phyloP scores from a whole-genome alignment of 1,140 invertebrate genomes.

The Bombus confusus region DNA sequence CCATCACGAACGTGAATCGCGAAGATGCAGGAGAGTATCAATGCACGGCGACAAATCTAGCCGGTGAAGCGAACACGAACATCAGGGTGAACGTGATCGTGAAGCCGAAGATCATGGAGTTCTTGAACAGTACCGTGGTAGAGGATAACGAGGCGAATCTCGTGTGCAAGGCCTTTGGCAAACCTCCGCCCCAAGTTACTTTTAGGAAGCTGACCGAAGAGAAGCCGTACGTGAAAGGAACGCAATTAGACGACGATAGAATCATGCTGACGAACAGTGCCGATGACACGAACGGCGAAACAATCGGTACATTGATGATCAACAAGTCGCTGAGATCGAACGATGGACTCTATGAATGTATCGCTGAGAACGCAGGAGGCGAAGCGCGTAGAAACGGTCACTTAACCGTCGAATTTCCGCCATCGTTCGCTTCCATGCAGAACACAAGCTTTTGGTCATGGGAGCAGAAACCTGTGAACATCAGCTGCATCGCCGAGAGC shows the following conservation, averaged over 20 bases:
- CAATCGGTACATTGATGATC: constrained; percentile 86
- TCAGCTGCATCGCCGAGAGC: constrained; percentile 93
- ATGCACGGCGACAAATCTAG: constrained; percentile 92
- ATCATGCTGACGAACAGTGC: constrained; percentile 84
- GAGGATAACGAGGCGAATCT: constrained; percentile 86
- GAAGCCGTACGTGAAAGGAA: constrained; percentile 84
- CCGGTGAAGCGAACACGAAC: constrained; percentile 86
- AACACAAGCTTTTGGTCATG: constrained; percentile 90
- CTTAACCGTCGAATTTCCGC: constrained; percentile 91
- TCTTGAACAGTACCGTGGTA: constrained; percentile 88
- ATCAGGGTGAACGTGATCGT: constrained; percentile 87
- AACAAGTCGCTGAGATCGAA: constrained; percentile 83
- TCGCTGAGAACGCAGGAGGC: constrained; percentile 91
- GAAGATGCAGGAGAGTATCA: constrained; percentile 91
- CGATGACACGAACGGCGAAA: constrained; percentile 85
- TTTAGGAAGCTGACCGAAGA: constrained; percentile 87
- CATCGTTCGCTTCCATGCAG: constrained; percentile 89
- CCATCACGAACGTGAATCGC: constrained; percentile 89
- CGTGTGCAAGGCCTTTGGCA: constrained; percentile 89
- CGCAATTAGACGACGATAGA: constrained; percentile 85
- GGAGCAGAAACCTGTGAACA: constrained; percentile 90
- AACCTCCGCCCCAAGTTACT: constrained; percentile 89
- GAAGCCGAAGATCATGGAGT: constrained; percentile 90
- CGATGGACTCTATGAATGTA: constrained; percentile 95
- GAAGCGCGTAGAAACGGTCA: constrained; percentile 90